Conservation (phyloP, 2,797 vertebrate species). For the Scomberomorus guttatus region DNA sequence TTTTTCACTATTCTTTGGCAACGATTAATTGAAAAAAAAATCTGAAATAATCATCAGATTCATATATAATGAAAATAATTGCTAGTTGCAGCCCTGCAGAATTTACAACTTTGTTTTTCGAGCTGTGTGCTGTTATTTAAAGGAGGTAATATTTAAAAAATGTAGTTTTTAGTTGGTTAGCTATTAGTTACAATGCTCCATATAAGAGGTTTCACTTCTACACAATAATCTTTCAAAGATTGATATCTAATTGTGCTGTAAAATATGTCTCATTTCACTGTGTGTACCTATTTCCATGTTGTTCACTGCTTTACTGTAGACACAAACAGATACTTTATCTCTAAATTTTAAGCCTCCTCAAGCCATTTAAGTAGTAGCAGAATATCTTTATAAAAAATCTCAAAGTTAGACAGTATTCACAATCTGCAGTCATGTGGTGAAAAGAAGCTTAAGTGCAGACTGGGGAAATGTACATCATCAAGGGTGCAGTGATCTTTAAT, state of each 20-base stretch:
- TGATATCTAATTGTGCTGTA: not conserved
- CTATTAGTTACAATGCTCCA: not conserved
- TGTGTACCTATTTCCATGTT: not conserved
- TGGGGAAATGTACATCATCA: not conserved
- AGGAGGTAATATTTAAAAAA: not conserved
- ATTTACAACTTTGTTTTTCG: not conserved
- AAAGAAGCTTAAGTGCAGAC: constrained; percentile 18
- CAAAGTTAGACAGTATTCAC: not conserved
- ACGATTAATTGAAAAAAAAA: too few relatives aligned
- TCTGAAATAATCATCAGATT: too few relatives aligned
- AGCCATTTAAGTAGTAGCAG: constrained; percentile 16
- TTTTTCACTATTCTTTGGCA: too few relatives aligned
- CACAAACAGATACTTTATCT: not conserved
- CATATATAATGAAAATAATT: not conserved
- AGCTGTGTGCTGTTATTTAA: not conserved
- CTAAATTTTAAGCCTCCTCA: not conserved
- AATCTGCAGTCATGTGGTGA: constrained; percentile 21
- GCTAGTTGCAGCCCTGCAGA: not conserved
- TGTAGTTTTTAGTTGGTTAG: not conserved
- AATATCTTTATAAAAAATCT: constrained; percentile 9
- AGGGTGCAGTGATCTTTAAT: constrained; percentile 3
- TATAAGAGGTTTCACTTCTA: not conserved
- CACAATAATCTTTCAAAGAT: not conserved
- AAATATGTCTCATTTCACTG: not conserved
- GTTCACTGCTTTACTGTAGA: not conserved